phyloP scores from a whole-genome alignment of 2,888 invertebrate species.

The Drosophila buzzatii region DNA sequence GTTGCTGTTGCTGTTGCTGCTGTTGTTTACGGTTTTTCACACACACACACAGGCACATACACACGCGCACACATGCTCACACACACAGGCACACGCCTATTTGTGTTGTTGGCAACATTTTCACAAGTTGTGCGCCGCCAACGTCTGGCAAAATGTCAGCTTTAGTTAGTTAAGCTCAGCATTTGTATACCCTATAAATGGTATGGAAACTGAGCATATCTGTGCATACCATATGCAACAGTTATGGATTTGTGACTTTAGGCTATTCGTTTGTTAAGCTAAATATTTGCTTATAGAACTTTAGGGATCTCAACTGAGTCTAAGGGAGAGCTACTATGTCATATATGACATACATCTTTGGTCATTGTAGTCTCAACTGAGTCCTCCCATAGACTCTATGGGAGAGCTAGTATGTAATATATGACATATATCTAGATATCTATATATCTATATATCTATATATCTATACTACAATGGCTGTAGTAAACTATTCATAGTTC shows the following conservation, averaged over 20 bases:
- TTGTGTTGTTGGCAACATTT: conserved; percentile 44
- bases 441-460: too few species aligned
- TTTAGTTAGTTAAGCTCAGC: conserved; percentile 38
- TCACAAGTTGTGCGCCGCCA: conserved; percentile 43
- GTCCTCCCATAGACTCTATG: too few species aligned
- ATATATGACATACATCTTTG: too few species aligned
- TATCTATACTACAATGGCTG: too few species aligned
- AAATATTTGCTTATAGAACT: too few species aligned
- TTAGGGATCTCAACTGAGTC: too few species aligned
- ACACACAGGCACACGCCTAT: conserved; percentile 14
- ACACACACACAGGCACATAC: conserved; percentile 23
- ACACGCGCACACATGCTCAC: conserved; percentile 3
- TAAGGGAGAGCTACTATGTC: too few species aligned
- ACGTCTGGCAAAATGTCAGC: conserved; percentile 42
- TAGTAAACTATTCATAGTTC: too few species aligned
- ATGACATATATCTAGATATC: too few species aligned
- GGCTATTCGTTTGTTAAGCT: background rate
- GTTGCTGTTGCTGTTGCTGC: conserved; percentile 16
- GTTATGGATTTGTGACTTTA: too few species aligned
- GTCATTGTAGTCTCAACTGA: too few species aligned
- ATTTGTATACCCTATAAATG: conserved; percentile 25
- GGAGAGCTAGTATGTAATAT: too few species aligned
- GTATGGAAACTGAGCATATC: background rate
- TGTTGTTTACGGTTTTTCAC: conserved; percentile 63
- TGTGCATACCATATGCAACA: background rate